These are phyloP conservation scores for Thomomys bottae DNA, from an alignment of 2,113 vertebrate genomes.

Conservation along the genomic window DNA sequence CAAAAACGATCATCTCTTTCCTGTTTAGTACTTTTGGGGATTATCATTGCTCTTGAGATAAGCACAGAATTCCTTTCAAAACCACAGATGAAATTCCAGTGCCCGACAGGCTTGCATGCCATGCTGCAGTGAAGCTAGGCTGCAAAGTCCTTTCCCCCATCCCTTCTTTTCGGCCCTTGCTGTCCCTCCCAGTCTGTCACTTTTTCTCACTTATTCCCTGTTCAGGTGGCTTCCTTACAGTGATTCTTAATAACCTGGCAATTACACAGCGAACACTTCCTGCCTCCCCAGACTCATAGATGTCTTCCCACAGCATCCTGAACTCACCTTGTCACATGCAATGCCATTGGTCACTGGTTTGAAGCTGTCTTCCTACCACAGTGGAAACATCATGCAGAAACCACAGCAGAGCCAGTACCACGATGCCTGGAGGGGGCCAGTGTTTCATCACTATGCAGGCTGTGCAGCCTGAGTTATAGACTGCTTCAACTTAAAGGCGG, in stretches of 20 bases:
- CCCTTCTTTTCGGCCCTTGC: not conserved
- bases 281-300: not conserved
- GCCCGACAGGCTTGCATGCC: not conserved
- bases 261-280: not conserved
- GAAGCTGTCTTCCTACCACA: not conserved
- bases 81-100: not conserved
- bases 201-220: not conserved
- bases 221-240: not conserved
- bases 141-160: not conserved
- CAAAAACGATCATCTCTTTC: not conserved
- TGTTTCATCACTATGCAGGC: not conserved
- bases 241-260: too few relatives aligned
- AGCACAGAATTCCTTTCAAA: not conserved
- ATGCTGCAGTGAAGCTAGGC: too few relatives aligned
- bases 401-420: not conserved
- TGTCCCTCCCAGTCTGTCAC: too few relatives aligned
- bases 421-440: not conserved
- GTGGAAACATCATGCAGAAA: not conserved
- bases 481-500: not conserved
- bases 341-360: not conserved
- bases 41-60: not conserved
- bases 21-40: not conserved
- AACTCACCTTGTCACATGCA: not conserved
- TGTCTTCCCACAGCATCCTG: too few relatives aligned
- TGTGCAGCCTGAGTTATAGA: not conserved